Base-by-base conservation (phyloP, 1,140 invertebrate species). In the Yoshiicerus persimilis region DNA sequence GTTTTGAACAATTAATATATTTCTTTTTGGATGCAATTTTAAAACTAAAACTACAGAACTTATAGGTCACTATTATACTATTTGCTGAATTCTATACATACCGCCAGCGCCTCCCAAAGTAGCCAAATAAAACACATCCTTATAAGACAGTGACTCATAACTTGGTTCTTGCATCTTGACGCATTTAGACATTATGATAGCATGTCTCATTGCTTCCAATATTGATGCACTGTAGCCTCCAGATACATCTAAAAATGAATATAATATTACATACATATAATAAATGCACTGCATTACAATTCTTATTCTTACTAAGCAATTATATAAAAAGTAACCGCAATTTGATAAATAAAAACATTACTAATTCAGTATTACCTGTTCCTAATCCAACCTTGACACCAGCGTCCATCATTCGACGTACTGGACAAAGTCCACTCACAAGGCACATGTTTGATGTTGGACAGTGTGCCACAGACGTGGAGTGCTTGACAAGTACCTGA, bases 401-500 rank as follows among this genome's bases (percentile, higher is more conserved):
- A 75, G 93, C 92, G 25, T 95, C 91, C 47, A 95, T 92, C 4
- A 97, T 91, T 87, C 94, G 94, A 87, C 94, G 93, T 0, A 97
- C 94, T 91, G 97, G 95, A 91, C 97, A 97, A 0, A 97, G 91
- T 0, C 97, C 97, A 87, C 97, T 98, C 91, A 94, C 93, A n/a
- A 98, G 93, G 91, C 94, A 94, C 9, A 95, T 95, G 92, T 98
- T 98, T 9, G 97, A 98, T 64, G 95, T 95, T 0, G 97, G 96
- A 92, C 97, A 98, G 92, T 98, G 97, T 4, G 96, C 94, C 11
- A 98, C 92, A 2, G 96, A 94, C 16, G 95, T 94, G 5, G 94
- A 94, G 77, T 93, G 93, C 27, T 93, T 87, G 36, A 93, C 93
- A n/a, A 98, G 91, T 13, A 96, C 87, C n/a, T 93, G 89, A 10